Conservation (phyloP, 2,888 invertebrate genomes). For the Caenorhabditis sp. region DNA sequence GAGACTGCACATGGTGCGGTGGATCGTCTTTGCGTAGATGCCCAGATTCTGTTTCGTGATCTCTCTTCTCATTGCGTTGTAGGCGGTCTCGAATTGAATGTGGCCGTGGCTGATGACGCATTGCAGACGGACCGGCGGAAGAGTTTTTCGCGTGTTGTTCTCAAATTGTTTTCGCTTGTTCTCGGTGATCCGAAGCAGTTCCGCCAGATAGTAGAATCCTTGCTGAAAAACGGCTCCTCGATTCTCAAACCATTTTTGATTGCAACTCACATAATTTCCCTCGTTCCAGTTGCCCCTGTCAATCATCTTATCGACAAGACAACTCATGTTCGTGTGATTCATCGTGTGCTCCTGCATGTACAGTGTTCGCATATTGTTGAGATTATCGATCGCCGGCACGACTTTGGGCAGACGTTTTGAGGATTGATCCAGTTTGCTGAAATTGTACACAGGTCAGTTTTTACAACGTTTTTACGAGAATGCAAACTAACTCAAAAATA, state of each 20-base stretch:
- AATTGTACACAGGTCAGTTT: conserved; percentile 1
- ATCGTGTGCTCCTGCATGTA: conserved; percentile 39
- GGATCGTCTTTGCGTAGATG: conserved; percentile 35
- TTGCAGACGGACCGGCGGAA: no score
- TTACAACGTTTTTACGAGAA: conserved; percentile 14
- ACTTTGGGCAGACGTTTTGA: conserved; percentile 19
- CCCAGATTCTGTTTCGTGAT: conserved; percentile 37
- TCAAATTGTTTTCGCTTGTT: not conserved
- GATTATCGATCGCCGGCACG: conserved; percentile 27
- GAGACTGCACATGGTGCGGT: not conserved
- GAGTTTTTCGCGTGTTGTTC: not conserved
- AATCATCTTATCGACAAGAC: conserved; percentile 46
- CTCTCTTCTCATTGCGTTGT: conserved; percentile 28
- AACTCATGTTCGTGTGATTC: conserved; percentile 19
- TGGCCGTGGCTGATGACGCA: conserved; percentile 27
- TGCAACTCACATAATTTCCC: conserved; percentile 39
- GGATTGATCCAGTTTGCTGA: conserved; percentile 30
- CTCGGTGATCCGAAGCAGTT: conserved; percentile 28
- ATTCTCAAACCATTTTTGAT: not conserved
- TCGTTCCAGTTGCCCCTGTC: conserved; percentile 58
- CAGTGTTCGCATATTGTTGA: conserved; percentile 39
- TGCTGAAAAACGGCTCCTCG: conserved; percentile 30
- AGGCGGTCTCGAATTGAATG: conserved; percentile 23
- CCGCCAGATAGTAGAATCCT: conserved; percentile 43
- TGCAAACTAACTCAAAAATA: conserved; percentile 3